Evolutionary conservation across 2,797 vertebrate species (phyloP), one percentile per base, ranked within the genome.

Genomic region (Mastacembelus armatus): DNA sequence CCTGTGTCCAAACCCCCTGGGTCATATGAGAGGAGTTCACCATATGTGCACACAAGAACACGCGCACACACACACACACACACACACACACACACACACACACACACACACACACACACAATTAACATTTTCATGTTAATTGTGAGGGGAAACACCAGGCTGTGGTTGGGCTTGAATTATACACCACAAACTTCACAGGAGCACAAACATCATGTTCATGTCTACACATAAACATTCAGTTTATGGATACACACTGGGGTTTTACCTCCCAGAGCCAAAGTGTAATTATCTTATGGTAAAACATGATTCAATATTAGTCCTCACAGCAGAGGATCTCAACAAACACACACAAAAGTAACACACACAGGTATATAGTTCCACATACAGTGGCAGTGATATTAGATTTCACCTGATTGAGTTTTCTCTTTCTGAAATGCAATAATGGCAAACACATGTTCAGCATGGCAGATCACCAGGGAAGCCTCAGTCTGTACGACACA

Each of bases 401-500:
- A 80, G 65, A 86, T 89, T 87, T 60, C 55, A 81, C 54, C 81
- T 90, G 86, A 92, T 89, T 88, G 81, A 85, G 81, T 91, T 91
- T 90, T 87, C 79, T 72, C 74, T 89, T 77, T 85, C 77, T 76
- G 82, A 85, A 91, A 93, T 74, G 81, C 65, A 92, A 92, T 92
- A 92, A 93, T 51, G 71, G 78, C 77, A 79, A 89, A 92, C 89
- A 90, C 86, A 81, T 91, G 91, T 92, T 93, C 87, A 80, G 80
- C 91, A 78, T 79, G 80, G 86, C 76, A 78, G 81, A 86, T 92
- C 90, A 89, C 91, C 78, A 54, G 85, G 86, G 90, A 93, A 85
- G 84, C 87, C 88, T 88, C 74, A 22, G 60, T 78, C 86, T 88
- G 90, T 78, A 79, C 81, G 71, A 88, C 88, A 87, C 89, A 87